These are phyloP conservation scores for Cinara cedri DNA, from an alignment of 2,888 invertebrate species.

Conservation along the genomic window DNA sequence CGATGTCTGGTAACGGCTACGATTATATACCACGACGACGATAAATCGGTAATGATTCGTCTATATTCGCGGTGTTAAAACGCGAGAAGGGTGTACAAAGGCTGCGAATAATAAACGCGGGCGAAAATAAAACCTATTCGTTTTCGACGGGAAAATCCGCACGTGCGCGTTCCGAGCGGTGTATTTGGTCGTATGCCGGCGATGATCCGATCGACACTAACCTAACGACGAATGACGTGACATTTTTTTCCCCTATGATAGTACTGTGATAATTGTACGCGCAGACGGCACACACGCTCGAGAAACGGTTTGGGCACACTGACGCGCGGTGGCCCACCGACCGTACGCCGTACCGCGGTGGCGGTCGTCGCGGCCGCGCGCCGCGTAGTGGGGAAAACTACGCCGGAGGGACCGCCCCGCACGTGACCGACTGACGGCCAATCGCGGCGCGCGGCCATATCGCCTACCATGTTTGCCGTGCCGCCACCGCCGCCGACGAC, in stretches of 20 bases:
- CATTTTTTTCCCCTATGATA: slow-evolving; percentile 21
- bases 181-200: neutral
- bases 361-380: neutral
- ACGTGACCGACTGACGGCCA: slow-evolving; percentile 48
- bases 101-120: neutral
- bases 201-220: slow-evolving; percentile 34
- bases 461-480: slow-evolving; percentile 53
- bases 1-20: too few relatives aligned
- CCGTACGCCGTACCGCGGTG: slow-evolving; percentile 14
- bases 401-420: slow-evolving; percentile 44
- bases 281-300: neutral
- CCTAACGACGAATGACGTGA: slow-evolving; percentile 36
- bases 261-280: neutral
- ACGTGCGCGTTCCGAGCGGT: neutral
- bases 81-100: neutral
- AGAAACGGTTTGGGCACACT: slow-evolving; percentile 26
- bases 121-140: neutral
- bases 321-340: slow-evolving; percentile 15
- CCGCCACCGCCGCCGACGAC: neutral
- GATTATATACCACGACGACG: neutral
- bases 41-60: neutral
- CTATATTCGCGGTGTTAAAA: too few relatives aligned
- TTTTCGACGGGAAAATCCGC: slow-evolving; percentile 4
- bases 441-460: slow-evolving; percentile 31
- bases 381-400: slow-evolving; percentile 6